Percentiles rank a stretch among this genome's conserved stretches.
These are phyloP conservation scores for Dasyprocta punctata DNA, from an alignment of 2,113 vertebrate species.

Conservation along the genomic window DNA sequence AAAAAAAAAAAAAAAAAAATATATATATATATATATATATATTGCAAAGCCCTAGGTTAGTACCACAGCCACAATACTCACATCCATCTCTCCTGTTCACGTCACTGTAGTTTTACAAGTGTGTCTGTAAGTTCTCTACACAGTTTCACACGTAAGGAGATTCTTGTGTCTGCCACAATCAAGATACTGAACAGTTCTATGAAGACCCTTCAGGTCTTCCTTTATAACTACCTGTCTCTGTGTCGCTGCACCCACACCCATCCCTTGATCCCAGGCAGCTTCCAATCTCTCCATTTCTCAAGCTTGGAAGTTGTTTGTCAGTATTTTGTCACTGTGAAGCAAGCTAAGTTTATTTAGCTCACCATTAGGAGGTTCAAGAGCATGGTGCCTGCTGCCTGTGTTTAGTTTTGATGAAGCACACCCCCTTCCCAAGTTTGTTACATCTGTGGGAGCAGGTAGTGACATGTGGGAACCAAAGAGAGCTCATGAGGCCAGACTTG, in stretches of 20 bases:
- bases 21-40: no score
- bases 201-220: background rate
- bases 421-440: background rate
- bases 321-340: background rate
- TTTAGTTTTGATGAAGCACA: background rate
- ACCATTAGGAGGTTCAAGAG: no score
- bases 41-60: no score
- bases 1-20: no score
- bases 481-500: background rate
- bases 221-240: background rate
- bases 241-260: rapidly evolving
- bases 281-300: background rate
- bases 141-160: background rate
- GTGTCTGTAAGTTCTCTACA: background rate
- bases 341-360: background rate
- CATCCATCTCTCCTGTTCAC: background rate
- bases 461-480: background rate
- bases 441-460: background rate
- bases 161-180: background rate
- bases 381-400: background rate
- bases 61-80: no score
- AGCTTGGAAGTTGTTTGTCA: background rate
- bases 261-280: background rate
- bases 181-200: rapidly evolving
- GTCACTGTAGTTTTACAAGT: background rate